Percentiles rank a stretch among this genome's conserved stretches.
Evolutionary conservation across 2,888 invertebrate genomes (phyloP).

Genomic region (Odontocerum albicorne): DNA sequence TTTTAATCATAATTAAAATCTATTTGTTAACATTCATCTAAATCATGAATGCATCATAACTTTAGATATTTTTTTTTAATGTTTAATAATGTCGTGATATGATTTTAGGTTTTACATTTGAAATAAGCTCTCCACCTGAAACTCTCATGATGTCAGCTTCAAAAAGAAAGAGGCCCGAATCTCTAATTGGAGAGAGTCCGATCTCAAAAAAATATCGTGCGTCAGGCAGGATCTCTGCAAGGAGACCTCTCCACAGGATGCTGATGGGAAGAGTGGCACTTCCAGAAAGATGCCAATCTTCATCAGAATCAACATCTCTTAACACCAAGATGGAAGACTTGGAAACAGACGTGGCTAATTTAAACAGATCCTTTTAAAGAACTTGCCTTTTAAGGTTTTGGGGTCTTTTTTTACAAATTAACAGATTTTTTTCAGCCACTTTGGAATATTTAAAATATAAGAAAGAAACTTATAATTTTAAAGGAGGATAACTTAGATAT

Average conservation of each 20-base stretch:
- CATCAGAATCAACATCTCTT: neutral
- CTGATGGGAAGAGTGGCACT: conserved; percentile 6
- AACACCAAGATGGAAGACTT: neutral
- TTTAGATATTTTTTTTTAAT: too few relatives aligned
- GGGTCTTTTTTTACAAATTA: too few relatives aligned
- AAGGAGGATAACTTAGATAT: too few relatives aligned
- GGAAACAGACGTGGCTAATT: neutral
- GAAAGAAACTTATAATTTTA: too few relatives aligned
- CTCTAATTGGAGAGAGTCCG: conserved; percentile 48
- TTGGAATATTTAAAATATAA: too few relatives aligned
- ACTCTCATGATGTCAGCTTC: conserved; percentile 9
- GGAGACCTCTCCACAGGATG: conserved; percentile 46
- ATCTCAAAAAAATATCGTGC: conserved; percentile 47
- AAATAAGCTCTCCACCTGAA: too few relatives aligned
- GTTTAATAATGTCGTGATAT: too few relatives aligned
- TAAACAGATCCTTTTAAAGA: conserved; percentile 10
- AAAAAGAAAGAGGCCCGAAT: conserved; percentile 32
- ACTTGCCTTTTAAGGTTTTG: neutral
- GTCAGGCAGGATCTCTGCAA: conserved; percentile 48
- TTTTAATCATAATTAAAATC: too few relatives aligned
- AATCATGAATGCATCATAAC: too few relatives aligned
- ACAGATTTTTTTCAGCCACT: too few relatives aligned
- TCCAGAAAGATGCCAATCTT: conserved; percentile 19
- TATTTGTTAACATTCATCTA: too few relatives aligned
- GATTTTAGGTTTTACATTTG: too few relatives aligned